Conservation (phyloP, 2,113 vertebrate genomes). For the Arvicanthis niloticus region DNA sequence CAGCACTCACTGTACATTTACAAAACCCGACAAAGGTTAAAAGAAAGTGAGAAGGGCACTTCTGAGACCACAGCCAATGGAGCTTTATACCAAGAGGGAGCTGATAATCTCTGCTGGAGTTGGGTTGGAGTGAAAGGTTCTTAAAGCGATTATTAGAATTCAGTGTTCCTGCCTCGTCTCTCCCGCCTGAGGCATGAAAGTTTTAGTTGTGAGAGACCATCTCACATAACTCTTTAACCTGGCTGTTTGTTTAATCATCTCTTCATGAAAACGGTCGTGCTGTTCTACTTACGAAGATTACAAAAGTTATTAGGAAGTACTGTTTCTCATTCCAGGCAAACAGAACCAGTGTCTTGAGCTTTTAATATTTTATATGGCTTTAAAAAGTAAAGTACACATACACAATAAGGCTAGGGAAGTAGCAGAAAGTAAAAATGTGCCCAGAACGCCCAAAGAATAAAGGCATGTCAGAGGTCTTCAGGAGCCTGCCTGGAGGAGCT, state of each 20-base stretch:
- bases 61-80: not conserved
- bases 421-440: not conserved
- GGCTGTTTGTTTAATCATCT: not conserved
- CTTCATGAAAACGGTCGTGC: not conserved
- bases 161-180: not conserved
- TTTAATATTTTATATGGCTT: conserved; percentile 47
- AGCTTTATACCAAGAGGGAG: not conserved
- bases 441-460: not conserved
- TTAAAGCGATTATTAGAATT: conserved; percentile 10
- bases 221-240: not conserved
- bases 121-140: not conserved
- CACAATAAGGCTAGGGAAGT: not conserved
- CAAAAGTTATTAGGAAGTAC: not conserved
- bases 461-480: not conserved
- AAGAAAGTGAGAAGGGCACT: not conserved
- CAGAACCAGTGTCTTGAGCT: not conserved
- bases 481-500: not conserved
- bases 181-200: not conserved
- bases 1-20: not conserved
- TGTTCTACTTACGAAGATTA: not conserved
- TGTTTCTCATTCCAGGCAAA: not conserved
- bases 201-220: conserved; percentile 25
- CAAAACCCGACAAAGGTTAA: not conserved
- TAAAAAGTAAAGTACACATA: conserved; percentile 24
- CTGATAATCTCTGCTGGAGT: not conserved